These are phyloP conservation scores for Columbina picui DNA, from an alignment of 2,113 vertebrate genomes.

Conservation along the genomic window DNA sequence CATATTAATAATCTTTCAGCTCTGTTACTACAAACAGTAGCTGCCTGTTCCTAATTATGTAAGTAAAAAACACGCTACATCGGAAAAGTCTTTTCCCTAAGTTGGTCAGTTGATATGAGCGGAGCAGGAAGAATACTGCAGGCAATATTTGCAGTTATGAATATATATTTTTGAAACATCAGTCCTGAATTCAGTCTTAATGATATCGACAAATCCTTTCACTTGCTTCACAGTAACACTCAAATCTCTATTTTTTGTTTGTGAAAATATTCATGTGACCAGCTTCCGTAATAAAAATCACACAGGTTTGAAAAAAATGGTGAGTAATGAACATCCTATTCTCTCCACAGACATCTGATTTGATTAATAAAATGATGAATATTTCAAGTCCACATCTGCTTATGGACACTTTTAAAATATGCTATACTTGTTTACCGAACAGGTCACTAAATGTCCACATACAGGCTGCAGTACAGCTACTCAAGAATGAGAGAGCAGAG, in stretches of 20 bases:
- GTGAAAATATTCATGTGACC: not conserved
- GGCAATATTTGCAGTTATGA: not conserved
- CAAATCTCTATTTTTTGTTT: not conserved
- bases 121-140: not conserved
- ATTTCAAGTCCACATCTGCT: not conserved
- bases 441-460: not conserved
- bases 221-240: not conserved
- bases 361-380: not conserved
- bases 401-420: not conserved
- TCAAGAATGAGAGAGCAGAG: not conserved
- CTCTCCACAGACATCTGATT: not conserved
- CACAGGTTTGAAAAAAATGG: not conserved
- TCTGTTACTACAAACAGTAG: slow-evolving; percentile 21
- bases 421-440: not conserved
- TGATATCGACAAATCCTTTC: not conserved
- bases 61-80: not conserved
- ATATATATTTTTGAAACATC: not conserved
- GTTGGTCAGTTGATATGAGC: not conserved
- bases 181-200: not conserved
- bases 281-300: not conserved
- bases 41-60: slow-evolving; percentile 19
- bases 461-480: not conserved
- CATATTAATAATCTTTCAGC: slow-evolving; percentile 43
- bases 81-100: not conserved
- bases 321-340: not conserved